Conservation (phyloP, 2,888 invertebrate genomes). For the Drosophila longiperda region DNA sequence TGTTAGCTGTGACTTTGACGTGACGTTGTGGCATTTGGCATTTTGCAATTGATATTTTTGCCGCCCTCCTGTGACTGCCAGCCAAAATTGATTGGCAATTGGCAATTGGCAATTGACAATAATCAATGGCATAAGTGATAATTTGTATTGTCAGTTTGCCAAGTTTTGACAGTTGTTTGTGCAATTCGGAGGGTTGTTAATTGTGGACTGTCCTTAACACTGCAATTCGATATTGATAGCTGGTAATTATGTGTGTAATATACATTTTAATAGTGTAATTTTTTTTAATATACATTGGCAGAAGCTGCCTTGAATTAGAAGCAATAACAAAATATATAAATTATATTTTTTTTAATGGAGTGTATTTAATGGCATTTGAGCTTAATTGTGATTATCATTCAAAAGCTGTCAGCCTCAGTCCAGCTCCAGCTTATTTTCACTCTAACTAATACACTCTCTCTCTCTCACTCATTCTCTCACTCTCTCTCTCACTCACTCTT, state of each 20-base stretch:
- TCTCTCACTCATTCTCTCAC: background rate
- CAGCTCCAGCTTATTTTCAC: conserved; percentile 1
- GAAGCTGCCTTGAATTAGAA: background rate
- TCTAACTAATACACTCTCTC: background rate
- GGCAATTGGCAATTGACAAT: conserved; percentile 75
- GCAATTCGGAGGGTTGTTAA: conserved; percentile 25
- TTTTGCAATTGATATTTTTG: conserved; percentile 57
- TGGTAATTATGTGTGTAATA: conserved; percentile 17
- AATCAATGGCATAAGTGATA: conserved; percentile 77
- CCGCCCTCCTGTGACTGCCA: conserved; percentile 41
- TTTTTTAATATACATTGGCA: background rate
- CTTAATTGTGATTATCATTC: conserved; percentile 22
- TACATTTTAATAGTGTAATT: conserved; percentile 1
- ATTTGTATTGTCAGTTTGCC: conserved; percentile 67
- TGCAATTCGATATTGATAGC: conserved; percentile 14
- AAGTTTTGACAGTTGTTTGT: conserved; percentile 33
- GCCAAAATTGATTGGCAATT: conserved; percentile 67
- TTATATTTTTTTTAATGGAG: conserved; percentile 6
- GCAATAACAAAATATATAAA: conserved; percentile 1
- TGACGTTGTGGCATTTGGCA: conserved; percentile 43
- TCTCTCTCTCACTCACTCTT: background rate
- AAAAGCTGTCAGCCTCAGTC: conserved; percentile 20
- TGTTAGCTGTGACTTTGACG: conserved; percentile 16
- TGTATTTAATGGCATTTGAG: conserved; percentile 8
- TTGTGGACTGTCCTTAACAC: conserved; percentile 23